A percentile compares a stretch with the other conserved stretches of the same genome.
Evolutionary conservation across 2,888 invertebrate species (phyloP).

Genomic region (Drosophila peninsularis): DNA sequence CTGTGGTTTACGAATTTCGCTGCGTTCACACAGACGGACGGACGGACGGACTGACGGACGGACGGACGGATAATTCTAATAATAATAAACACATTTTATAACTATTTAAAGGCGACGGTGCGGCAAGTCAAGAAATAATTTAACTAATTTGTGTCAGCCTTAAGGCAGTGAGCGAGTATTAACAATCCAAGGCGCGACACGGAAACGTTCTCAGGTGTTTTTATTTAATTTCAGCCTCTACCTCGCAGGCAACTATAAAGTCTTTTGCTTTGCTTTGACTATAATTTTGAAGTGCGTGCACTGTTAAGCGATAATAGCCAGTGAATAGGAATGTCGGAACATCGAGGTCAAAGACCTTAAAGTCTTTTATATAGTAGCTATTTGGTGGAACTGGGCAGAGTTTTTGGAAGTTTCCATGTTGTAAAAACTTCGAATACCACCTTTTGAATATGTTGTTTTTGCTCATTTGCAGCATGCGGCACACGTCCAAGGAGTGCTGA

Average conservation of each 20-base stretch:
- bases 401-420: conserved; percentile 57
- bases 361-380: conserved; percentile 49
- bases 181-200: not conserved
- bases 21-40: too few relatives aligned
- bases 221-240: conserved; percentile 49
- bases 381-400: conserved; percentile 56
- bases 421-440: conserved; percentile 47
- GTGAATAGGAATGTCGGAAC: conserved; percentile 54
- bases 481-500: conserved; percentile 59
- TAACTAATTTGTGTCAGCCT: not conserved
- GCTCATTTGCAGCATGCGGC: conserved; percentile 44
- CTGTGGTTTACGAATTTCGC: too few relatives aligned
- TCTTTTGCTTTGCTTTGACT: conserved; percentile 15
- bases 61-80: too few relatives aligned
- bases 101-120: too few relatives aligned
- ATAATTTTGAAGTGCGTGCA: conserved; percentile 35
- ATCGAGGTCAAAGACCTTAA: conserved; percentile 28
- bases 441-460: conserved; percentile 49
- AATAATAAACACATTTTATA: too few relatives aligned
- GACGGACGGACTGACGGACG: too few relatives aligned
- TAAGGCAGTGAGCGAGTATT: not conserved
- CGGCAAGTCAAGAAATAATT: not conserved
- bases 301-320: conserved; percentile 47
- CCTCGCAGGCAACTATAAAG: conserved; percentile 35
- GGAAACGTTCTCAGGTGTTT: not conserved